Evolutionary conservation across 2,113 vertebrate species (phyloP), one percentile per base, ranked within the genome.

Genomic region (Poecile atricapillus): DNA sequence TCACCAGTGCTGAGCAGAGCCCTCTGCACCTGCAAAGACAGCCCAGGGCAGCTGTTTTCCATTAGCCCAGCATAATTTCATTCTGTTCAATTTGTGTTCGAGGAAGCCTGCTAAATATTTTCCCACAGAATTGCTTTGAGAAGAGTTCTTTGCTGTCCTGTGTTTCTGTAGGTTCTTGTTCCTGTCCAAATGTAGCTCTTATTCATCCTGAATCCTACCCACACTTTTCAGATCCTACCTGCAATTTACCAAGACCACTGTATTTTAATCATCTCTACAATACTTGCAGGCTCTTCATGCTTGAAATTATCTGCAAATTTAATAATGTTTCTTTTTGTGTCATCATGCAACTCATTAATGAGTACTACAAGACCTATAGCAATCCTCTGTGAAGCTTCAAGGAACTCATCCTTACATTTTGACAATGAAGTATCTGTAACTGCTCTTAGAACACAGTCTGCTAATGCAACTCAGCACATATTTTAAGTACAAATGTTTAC

Each of bases 241-340:
- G 71, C 35, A 62, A 47, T 86, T 93, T 88, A 83, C 83, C 68
- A 88, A 74, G 59, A 74, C 43, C 46, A 39, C 33, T 55, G 50
- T 77, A 90, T 95, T 91, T 80, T 94, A 93, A 70, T 88, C 16
- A 35, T 90, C 43, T 83, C 83, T 83, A 74, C 59, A 5, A 6
- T 70, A 65, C 24, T 74, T 92, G 59, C 43, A 85, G 75, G 62
- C 82, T 85, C 82, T 80, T 80, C 49, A 55, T 92, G 79, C 82
- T 83, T 83, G 50, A 90, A 93, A 92, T 90, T 74, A 77, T 59
- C 79, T 83, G 55, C 41, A 94, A 90, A 92, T 90, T 92, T 80
- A 88, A 90, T 92, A 87, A 90, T 49, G 14, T 92, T 80, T 80
- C 63, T 62, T 65, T 68, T 71, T 92, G 23, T 86, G 79, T 90